Conservation (phyloP, 2,797 vertebrate genomes). For the Peromyscus melanophrys region DNA sequence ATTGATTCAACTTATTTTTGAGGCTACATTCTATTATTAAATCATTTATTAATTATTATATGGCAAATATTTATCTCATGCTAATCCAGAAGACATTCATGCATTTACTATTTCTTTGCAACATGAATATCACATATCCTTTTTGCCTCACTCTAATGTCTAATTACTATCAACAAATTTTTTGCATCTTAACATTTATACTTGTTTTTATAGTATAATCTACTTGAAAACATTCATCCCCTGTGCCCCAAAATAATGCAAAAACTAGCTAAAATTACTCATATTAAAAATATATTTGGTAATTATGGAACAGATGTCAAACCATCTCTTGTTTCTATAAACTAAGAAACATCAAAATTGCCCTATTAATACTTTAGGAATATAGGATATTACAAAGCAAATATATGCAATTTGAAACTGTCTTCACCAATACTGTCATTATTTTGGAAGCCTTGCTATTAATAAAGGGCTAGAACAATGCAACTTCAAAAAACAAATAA, state of each 20-base stretch:
- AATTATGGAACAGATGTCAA: neutral
- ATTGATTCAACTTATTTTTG: neutral
- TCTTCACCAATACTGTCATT: neutral
- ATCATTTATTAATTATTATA: neutral
- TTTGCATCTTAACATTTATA: neutral
- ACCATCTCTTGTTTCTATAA: neutral
- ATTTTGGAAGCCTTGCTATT: neutral
- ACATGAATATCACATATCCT: neutral
- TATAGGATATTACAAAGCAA: constrained; percentile 19
- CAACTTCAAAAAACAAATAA: neutral
- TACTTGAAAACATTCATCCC: constrained; percentile 16
- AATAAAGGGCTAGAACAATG: neutral
- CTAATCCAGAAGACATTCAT: neutral
- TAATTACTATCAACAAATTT: neutral
- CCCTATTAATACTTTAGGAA: neutral
- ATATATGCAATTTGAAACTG: neutral
- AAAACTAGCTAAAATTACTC: neutral
- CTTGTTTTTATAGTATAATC: neutral
- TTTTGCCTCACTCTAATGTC: neutral
- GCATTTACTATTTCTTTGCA: neutral
- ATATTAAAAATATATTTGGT: neutral
- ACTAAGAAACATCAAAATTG: neutral
- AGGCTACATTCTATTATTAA: neutral
- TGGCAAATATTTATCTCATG: neutral
- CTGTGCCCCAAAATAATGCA: neutral